A percentile compares a stretch with the other conserved stretches of the same genome.
Conservation (phyloP, 2,113 vertebrate genomes). For the Motacilla tschutschensis region DNA sequence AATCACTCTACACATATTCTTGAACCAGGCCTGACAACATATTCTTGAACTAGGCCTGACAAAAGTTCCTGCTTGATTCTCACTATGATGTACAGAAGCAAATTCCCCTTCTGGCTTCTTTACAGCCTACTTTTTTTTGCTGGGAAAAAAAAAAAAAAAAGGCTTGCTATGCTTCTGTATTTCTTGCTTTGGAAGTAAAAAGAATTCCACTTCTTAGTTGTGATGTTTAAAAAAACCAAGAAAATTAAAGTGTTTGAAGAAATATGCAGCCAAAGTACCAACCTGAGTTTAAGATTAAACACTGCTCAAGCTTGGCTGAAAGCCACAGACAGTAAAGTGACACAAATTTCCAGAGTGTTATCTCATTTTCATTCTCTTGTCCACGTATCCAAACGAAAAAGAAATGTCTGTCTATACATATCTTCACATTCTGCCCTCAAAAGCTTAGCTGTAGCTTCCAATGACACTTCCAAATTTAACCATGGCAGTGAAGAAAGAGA, state of each 20-base stretch:
- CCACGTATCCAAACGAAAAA: neutral
- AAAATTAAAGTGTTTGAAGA: neutral
- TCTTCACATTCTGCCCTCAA: neutral
- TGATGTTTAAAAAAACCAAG: neutral
- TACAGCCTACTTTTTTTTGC: neutral
- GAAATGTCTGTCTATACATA: neutral
- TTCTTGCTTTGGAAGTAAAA: neutral
- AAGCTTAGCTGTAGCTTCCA: neutral
- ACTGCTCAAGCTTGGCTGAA: neutral
- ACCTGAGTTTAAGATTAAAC: neutral
- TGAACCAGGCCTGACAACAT: neutral
- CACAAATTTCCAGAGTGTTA: neutral
- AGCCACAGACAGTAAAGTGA: neutral
- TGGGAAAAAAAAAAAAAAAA: neutral
- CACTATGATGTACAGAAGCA: neutral
- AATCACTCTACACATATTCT: neutral
- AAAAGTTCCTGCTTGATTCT: neutral
- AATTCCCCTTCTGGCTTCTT: neutral
- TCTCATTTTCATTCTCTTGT: neutral
- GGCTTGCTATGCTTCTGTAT: neutral
- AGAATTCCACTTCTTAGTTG: neutral
- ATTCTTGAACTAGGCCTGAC: neutral
- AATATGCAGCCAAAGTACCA: neutral
- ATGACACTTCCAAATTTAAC: constrained; percentile 25
- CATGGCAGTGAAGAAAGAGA: neutral